These are phyloP conservation scores for Pachypanchax playfairii DNA, from an alignment of 2,113 vertebrate species.

Conservation along the genomic window DNA sequence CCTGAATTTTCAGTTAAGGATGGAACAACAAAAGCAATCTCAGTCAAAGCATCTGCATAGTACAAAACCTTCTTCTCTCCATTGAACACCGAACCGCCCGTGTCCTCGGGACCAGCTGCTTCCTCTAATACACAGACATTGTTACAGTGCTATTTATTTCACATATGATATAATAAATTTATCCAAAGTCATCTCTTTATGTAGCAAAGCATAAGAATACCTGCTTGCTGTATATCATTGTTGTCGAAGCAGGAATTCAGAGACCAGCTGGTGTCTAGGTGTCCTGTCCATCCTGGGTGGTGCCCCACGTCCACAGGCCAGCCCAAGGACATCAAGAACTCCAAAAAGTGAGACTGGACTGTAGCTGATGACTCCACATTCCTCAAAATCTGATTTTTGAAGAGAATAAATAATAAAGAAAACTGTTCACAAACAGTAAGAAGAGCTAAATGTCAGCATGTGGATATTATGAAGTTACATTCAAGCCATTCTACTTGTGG, in stretches of 20 bases:
- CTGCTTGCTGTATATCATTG: conserved; percentile 80
- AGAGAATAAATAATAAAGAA: not conserved
- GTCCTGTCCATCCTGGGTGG: conserved; percentile 95
- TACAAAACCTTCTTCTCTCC: conserved; percentile 95
- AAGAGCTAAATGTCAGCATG: too few species aligned
- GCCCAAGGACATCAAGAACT: conserved; percentile 93
- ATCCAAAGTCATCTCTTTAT: not conserved
- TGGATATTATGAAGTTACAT: too few species aligned
- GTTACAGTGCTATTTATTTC: not conserved
- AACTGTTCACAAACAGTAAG: not conserved
- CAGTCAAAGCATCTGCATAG: conserved; percentile 93
- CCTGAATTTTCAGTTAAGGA: conserved; percentile 87
- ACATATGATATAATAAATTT: not conserved
- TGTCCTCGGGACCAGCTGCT: conserved; percentile 81
- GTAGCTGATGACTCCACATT: conserved; percentile 91
- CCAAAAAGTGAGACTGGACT: conserved; percentile 93
- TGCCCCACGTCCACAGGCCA: conserved; percentile 92
- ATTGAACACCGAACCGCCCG: conserved; percentile 91
- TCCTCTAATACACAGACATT: conserved; percentile 79
- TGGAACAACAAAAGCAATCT: conserved; percentile 95
- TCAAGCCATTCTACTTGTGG: too few species aligned
- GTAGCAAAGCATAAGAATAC: conserved; percentile 60
- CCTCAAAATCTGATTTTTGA: conserved; percentile 87
- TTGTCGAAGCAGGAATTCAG: conserved; percentile 85
- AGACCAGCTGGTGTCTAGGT: conserved; percentile 93